Evolutionary conservation across 2,113 vertebrate genomes (phyloP).

Genomic region (Malaclemys terrapin): DNA sequence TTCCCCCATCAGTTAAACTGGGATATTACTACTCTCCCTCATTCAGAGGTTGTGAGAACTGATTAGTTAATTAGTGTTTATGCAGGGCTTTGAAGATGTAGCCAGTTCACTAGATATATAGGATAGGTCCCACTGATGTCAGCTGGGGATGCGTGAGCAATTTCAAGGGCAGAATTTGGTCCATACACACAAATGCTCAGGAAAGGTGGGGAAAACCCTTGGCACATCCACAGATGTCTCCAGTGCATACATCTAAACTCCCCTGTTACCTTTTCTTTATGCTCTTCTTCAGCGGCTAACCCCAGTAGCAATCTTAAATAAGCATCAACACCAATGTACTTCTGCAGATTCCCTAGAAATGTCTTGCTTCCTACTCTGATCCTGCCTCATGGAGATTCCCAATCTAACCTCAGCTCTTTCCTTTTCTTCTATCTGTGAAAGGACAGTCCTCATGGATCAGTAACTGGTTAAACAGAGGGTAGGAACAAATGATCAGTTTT

Average conservation of each 20-base stretch:
- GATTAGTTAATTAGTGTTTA: rapidly evolving
- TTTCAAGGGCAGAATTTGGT: background rate
- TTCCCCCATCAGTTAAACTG: background rate
- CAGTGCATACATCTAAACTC: background rate
- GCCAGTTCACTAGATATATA: rapidly evolving
- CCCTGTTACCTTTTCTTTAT: background rate
- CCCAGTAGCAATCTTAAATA: background rate
- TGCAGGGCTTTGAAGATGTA: background rate
- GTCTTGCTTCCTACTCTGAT: background rate
- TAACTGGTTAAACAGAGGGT: background rate
- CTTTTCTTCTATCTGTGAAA: background rate
- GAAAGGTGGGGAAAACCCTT: background rate
- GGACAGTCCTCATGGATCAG: background rate
- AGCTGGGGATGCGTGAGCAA: background rate
- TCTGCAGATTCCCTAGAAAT: background rate
- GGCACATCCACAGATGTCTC: background rate
- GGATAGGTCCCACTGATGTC: background rate
- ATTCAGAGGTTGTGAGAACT: rapidly evolving
- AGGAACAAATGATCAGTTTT: background rate
- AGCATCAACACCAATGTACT: background rate
- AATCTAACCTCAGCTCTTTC: background rate
- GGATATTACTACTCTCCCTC: background rate
- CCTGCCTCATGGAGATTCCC: background rate
- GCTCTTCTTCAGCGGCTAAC: background rate
- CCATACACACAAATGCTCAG: background rate